phyloP scores from a whole-genome alignment of 2,797 vertebrate species.

The Tolypeutes matacus region DNA sequence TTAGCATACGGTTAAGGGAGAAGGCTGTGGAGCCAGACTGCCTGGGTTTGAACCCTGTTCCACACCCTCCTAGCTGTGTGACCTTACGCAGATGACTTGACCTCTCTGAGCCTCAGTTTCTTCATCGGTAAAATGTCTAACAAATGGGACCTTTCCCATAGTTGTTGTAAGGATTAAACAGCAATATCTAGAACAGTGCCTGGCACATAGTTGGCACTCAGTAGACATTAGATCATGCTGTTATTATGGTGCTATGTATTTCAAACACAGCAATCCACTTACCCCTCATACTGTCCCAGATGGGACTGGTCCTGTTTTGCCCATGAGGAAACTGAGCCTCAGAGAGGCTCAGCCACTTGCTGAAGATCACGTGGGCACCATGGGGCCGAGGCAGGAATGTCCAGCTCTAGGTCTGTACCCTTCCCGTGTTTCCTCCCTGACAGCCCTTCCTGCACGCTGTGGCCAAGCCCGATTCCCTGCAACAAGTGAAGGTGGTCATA shows the following conservation, averaged over 20 bases:
- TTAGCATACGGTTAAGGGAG: neutral
- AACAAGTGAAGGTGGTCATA: neutral
- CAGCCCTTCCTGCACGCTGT: neutral
- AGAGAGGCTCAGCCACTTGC: neutral
- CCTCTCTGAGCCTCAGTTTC: neutral
- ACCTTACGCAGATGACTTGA: neutral
- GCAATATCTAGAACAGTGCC: neutral
- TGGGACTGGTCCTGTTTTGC: neutral
- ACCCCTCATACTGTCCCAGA: neutral
- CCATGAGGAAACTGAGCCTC: neutral
- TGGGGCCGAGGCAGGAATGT: neutral
- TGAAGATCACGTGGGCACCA: neutral
- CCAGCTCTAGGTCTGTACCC: neutral
- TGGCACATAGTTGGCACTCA: neutral
- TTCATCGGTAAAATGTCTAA: neutral
- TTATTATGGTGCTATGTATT: neutral
- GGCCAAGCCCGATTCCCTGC: neutral
- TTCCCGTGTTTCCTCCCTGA: neutral
- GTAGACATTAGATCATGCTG: rapidly evolving
- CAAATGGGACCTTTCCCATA: neutral
- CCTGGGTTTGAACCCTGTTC: neutral
- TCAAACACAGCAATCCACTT: neutral
- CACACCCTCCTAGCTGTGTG: neutral
- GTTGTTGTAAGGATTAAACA: neutral
- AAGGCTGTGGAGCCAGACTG: neutral